phyloP scores from a whole-genome alignment of 2,888 invertebrate genomes.

The Leptinotarsa peninsularis region DNA sequence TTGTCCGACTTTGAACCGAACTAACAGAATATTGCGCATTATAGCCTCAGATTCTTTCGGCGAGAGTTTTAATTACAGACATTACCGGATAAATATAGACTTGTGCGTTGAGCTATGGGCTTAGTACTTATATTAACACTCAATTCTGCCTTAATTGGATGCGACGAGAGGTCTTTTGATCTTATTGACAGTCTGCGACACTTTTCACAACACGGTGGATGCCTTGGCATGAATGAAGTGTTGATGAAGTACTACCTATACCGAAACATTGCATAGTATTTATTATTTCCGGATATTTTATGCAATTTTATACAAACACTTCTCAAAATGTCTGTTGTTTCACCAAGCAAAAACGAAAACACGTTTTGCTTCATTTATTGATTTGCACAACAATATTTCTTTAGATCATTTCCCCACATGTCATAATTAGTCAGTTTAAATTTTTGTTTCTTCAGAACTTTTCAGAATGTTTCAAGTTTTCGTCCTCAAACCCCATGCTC shows the following conservation, averaged over 20 bases:
- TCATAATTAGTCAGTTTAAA: too few species aligned
- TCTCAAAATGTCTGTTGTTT: too few species aligned
- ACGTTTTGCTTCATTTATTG: too few species aligned
- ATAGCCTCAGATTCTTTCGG: conserved; percentile 7
- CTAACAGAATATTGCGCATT: conserved; percentile 17
- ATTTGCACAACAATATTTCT: too few species aligned
- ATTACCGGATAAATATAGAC: conserved; percentile 12
- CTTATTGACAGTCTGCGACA: not conserved
- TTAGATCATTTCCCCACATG: too few species aligned
- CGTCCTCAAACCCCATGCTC: too few species aligned
- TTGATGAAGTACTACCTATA: not conserved
- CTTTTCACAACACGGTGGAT: not conserved
- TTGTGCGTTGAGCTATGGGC: not conserved
- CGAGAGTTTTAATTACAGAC: conserved; percentile 12
- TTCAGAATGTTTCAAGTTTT: too few species aligned
- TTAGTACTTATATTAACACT: conserved; percentile 4
- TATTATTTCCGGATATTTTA: too few species aligned
- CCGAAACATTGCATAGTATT: too few species aligned
- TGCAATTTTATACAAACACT: too few species aligned
- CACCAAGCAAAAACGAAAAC: too few species aligned
- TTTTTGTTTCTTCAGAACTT: too few species aligned
- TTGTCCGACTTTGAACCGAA: conserved; percentile 7
- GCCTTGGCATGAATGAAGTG: not conserved
- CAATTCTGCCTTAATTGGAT: conserved; percentile 1
- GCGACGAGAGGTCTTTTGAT: conserved; percentile 14